These are phyloP conservation scores for Pectinophora gossypiella DNA, from an alignment of 1,140 invertebrate genomes.

Conservation along the genomic window DNA sequence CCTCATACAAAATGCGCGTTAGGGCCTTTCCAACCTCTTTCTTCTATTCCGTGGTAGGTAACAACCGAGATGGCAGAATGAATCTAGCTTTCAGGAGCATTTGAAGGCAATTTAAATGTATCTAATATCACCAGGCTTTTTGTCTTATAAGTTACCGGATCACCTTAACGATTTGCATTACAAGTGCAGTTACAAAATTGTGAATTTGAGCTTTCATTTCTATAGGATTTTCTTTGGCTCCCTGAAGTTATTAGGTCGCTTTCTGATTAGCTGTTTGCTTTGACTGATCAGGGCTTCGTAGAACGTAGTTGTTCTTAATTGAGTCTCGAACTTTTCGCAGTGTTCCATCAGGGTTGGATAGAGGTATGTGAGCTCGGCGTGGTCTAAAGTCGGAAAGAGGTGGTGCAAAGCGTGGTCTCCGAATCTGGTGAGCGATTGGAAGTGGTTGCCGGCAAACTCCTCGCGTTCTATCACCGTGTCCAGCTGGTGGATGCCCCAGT, in stretches of 20 bases:
- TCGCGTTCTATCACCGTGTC: slow-evolving; percentile 84
- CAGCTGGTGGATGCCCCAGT: slow-evolving; percentile 89
- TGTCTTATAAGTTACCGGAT: too few relatives aligned
- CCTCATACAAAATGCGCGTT: too few relatives aligned
- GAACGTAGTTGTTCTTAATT: slow-evolving; percentile 43
- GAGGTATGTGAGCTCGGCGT: slow-evolving; percentile 77
- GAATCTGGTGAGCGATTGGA: slow-evolving; percentile 82
- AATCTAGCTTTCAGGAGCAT: too few relatives aligned
- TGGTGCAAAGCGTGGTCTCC: slow-evolving; percentile 89
- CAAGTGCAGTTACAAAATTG: too few relatives aligned
- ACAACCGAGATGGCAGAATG: too few relatives aligned
- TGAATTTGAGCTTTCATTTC: too few relatives aligned
- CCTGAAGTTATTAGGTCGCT: slow-evolving; percentile 45
- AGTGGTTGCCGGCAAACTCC: slow-evolving; percentile 70
- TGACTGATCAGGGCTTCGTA: slow-evolving; percentile 44
- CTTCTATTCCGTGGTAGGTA: too few relatives aligned
- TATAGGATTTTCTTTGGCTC: slow-evolving; percentile 6
- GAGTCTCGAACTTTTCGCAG: slow-evolving; percentile 51
- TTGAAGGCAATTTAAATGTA: too few relatives aligned
- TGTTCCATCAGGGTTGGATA: slow-evolving; percentile 57
- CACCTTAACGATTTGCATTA: too few relatives aligned
- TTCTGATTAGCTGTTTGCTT: slow-evolving; percentile 52
- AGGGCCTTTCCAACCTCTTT: too few relatives aligned
- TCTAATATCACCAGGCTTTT: too few relatives aligned
- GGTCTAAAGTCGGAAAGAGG: slow-evolving; percentile 88